Evolutionary conservation across 35 echinoderm and acorn worm genomes (phyloP).

Genomic region (Stichopus chloronotus): DNA sequence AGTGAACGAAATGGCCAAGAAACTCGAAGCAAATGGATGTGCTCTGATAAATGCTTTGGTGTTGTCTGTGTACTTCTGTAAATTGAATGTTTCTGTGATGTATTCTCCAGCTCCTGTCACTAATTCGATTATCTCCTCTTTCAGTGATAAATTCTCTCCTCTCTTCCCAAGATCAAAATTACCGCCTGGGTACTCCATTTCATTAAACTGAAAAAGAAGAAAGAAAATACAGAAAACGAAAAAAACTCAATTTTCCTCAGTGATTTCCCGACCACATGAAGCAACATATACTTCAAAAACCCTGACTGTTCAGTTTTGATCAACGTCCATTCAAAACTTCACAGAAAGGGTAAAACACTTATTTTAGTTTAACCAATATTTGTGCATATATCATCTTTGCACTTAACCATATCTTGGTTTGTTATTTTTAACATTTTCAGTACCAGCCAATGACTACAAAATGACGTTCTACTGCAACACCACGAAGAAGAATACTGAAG

Average conservation of each 20-base stretch:
- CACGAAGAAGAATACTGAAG: too few species aligned
- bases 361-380: too few species aligned
- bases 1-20: conserved; percentile 27
- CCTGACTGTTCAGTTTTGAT: too few species aligned
- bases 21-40: conserved; percentile 20
- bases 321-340: too few species aligned
- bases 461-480: too few species aligned
- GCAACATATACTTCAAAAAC: too few species aligned
- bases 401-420: too few species aligned
- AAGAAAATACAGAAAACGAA: background rate
- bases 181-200: conserved; percentile 24
- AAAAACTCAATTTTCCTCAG: background rate
- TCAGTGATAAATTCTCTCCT: background rate
- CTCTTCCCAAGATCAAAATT: background rate
- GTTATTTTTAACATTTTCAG: too few species aligned
- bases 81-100: conserved; percentile 14
- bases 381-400: too few species aligned
- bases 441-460: too few species aligned
- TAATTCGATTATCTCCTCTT: background rate
- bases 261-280: too few species aligned
- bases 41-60: background rate
- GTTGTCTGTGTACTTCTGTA: conserved; percentile 2
- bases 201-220: background rate
- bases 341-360: too few species aligned
- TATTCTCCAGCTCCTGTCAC: conserved; percentile 17